These are phyloP conservation scores for Muscicapa adusta DNA, from an alignment of 2,113 vertebrate species.

Conservation along the genomic window DNA sequence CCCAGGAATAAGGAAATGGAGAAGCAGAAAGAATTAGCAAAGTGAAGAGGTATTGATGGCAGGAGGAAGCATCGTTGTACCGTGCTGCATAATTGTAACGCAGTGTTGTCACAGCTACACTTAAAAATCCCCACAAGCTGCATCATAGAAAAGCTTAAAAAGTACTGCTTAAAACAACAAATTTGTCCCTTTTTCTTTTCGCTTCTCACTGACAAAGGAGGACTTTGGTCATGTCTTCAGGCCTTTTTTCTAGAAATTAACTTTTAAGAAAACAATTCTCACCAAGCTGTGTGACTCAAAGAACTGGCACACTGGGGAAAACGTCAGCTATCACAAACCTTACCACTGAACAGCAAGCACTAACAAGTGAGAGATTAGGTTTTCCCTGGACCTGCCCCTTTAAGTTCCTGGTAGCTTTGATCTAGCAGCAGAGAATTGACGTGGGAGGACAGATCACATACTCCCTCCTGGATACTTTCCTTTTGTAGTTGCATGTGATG, in stretches of 20 bases:
- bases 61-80: not conserved
- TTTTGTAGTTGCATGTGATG: not conserved
- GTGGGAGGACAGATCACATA: not conserved
- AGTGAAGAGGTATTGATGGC: not conserved
- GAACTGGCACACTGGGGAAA: not conserved
- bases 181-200: not conserved
- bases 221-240: not conserved
- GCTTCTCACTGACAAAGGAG: not conserved
- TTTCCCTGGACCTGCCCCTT: not conserved
- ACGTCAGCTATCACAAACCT: not conserved
- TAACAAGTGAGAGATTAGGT: not conserved
- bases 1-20: not conserved
- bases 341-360: not conserved
- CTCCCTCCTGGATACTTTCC: not conserved
- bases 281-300: not conserved
- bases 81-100: rapidly evolving
- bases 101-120: not conserved
- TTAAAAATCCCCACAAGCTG: not conserved
- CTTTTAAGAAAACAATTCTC: not conserved
- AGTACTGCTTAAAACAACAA: not conserved
- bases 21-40: not conserved
- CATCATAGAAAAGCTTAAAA: not conserved
- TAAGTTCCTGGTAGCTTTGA: not conserved
- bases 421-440: not conserved
- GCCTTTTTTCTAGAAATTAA: not conserved